These are phyloP conservation scores for Psettodes erumei DNA, from an alignment of 2,113 vertebrate species.

Conservation along the genomic window DNA sequence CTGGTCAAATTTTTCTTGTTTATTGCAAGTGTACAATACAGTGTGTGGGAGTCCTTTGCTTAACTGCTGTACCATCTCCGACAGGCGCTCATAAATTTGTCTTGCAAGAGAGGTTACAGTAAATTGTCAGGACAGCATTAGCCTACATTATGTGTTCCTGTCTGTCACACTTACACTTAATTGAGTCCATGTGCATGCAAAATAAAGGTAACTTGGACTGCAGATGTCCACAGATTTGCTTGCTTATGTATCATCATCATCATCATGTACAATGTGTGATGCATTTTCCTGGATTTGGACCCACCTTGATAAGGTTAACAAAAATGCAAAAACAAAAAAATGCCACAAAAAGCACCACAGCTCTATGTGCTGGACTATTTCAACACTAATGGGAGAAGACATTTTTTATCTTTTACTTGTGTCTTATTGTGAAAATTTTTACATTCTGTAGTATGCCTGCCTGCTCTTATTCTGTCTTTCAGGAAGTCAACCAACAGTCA, in stretches of 20 bases:
- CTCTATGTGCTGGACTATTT: constrained; percentile 3
- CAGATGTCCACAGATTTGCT: not conserved
- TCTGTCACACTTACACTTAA: not conserved
- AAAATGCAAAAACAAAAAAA: constrained; percentile 20
- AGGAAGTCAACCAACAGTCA: too few species aligned
- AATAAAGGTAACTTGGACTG: not conserved
- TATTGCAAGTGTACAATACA: too few species aligned
- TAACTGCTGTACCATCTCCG: too few species aligned
- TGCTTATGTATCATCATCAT: too few species aligned
- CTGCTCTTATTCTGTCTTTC: too few species aligned
- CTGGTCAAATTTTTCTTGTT: too few species aligned
- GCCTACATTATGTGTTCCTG: not conserved
- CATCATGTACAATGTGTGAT: too few species aligned
- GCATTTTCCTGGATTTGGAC: constrained; percentile 10
- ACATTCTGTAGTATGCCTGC: too few species aligned
- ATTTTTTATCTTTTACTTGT: too few species aligned
- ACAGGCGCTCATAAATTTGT: too few species aligned
- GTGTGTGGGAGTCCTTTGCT: too few species aligned
- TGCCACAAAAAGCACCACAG: too few species aligned
- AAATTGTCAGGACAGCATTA: not conserved
- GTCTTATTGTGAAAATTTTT: not conserved
- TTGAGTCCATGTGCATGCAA: constrained; percentile 2
- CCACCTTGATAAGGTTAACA: not conserved
- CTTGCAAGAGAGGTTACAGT: not conserved
- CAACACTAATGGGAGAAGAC: constrained; percentile 10